Conservation (phyloP, 2,113 vertebrate genomes). For the Nothobranchius kuhntae region DNA sequence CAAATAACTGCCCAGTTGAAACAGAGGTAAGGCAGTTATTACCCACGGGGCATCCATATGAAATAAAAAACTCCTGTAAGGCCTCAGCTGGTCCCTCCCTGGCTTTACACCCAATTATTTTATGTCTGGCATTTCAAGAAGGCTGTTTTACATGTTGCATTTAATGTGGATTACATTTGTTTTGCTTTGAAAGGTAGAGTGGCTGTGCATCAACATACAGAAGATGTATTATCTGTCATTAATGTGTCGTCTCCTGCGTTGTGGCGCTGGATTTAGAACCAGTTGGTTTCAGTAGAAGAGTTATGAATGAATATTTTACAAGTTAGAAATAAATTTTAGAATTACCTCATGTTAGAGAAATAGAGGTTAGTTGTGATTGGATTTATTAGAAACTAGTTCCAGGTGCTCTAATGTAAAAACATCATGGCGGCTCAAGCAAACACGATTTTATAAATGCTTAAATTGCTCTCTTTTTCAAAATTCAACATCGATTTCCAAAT, state of each 20-base stretch:
- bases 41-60: neutral
- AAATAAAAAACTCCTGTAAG: constrained; percentile 10
- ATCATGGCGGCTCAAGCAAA: too few species aligned
- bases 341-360: neutral
- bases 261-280: constrained; percentile 33
- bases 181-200: constrained; percentile 25
- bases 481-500: too few species aligned
- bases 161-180: constrained; percentile 27
- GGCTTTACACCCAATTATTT: constrained; percentile 11
- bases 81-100: neutral
- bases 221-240: constrained; percentile 33
- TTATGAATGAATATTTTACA: too few species aligned
- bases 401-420: too few species aligned
- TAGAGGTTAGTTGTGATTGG: constrained; percentile 21
- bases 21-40: constrained; percentile 13
- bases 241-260: constrained; percentile 29
- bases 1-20: constrained; percentile 9
- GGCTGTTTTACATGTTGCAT: constrained; percentile 23
- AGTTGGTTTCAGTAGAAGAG: constrained; percentile 31
- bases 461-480: too few species aligned
- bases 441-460: too few species aligned
- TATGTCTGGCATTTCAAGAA: constrained; percentile 13
- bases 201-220: constrained; percentile 30
- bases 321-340: too few species aligned
- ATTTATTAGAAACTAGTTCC: too few species aligned